phyloP scores from a whole-genome alignment of 2,113 vertebrate species.

The Odontesthes bonariensis region DNA sequence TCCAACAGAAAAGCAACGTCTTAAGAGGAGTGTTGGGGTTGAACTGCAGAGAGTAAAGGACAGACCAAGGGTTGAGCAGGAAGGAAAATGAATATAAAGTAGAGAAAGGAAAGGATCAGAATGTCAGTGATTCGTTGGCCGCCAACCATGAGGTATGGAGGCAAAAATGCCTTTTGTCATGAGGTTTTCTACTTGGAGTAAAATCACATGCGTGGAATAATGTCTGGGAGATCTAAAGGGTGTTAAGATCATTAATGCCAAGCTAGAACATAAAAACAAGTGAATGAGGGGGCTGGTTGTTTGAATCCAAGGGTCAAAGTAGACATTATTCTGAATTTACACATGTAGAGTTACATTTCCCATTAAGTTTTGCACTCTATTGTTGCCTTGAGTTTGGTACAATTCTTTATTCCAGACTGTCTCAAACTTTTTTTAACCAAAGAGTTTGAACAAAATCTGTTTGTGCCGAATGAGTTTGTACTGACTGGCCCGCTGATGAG shows the following conservation, averaged over 20 bases:
- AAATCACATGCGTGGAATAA: conserved; percentile 70
- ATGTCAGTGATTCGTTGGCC: conserved; percentile 25
- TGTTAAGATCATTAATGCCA: conserved; percentile 38
- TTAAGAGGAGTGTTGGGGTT: conserved; percentile 90
- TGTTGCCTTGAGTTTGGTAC: background rate
- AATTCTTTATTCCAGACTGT: background rate
- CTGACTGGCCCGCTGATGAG: background rate
- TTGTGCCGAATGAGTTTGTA: background rate
- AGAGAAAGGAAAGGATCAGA: conserved; percentile 2
- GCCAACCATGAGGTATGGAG: conserved; percentile 7
- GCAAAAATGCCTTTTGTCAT: conserved; percentile 47
- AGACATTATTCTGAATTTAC: conserved; percentile 6
- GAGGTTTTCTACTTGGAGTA: conserved; percentile 16
- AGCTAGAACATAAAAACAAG: conserved; percentile 20
- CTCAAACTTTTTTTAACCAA: background rate
- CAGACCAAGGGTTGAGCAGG: background rate
- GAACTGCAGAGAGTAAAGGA: conserved; percentile 82
- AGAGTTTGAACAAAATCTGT: background rate
- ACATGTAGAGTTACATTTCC: background rate
- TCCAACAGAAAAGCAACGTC: conserved; percentile 90
- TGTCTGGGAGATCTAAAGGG: conserved; percentile 8
- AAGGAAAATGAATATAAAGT: background rate
- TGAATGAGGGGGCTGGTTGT: conserved; percentile 1
- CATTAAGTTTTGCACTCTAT: background rate
- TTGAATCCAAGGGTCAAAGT: conserved; percentile 38